Base-by-base conservation (phyloP, 2,113 vertebrate species). In the Motacilla alba region DNA sequence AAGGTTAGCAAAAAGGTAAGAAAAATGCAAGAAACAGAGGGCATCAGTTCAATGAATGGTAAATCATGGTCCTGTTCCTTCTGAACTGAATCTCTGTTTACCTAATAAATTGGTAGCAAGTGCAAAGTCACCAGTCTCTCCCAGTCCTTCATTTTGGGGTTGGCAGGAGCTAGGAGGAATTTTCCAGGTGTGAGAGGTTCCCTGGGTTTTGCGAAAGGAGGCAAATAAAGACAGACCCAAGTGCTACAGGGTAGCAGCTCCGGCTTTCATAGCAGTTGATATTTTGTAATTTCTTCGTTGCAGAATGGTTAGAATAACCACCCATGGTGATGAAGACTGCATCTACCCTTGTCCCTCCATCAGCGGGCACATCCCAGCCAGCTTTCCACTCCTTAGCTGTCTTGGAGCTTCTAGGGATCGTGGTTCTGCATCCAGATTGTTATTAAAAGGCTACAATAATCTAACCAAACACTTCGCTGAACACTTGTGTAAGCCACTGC, bases 361-460 rank as follows among this genome's bases (percentile, higher is more conserved):
- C 72, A 46, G 10, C 58, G 10, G 15, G 35, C 78, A 13, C 12
- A 9, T 66, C 31, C 26, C 81, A 88, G 91, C 62, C 56, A 3
- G 19, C 69, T 72, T 82, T 60, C 85, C 1, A 39, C 75, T 93
- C 78, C 58, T 41, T 24, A 58, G 84, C 64, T 58, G 52, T 64
- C 63, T 64, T 80, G 60, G 67, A 87, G 94, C 85, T 96, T 93
- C 66, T 83, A 89, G 83, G 63, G 76, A 86, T 93, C 0, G 0
- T 58, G 87, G 62, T 43, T 92, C 41, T 80, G 58, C 44, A 37
- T 59, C 93, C 79, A 72, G 18, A 7, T 15, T 11, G 39, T 66
- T 83, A 92, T 69, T 55, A 91, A 87, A 85, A 95, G 87, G 87
- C 87, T 93, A 62, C 64, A 53, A 81, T 84, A 88, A 78, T 92